These are phyloP conservation scores for Pipa parva DNA, from an alignment of 2,113 vertebrate genomes.

Conservation along the genomic window DNA sequence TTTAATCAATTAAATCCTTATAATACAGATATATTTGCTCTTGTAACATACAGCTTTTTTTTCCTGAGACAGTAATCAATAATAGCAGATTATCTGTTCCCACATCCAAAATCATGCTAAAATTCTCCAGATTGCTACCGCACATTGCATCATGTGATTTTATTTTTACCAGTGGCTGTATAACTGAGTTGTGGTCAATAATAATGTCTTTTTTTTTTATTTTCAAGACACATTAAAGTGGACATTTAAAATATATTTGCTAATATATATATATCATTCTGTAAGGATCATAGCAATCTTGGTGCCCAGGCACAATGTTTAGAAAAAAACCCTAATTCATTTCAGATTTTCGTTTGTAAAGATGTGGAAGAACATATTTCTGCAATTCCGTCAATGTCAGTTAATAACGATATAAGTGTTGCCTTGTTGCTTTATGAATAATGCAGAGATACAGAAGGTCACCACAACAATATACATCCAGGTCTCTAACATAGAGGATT, in stretches of 20 bases:
- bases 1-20: constrained; percentile 1
- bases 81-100: background rate
- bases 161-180: background rate
- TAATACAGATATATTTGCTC: constrained; percentile 9
- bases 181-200: background rate
- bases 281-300: no score
- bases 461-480: background rate
- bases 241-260: background rate
- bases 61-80: constrained; percentile 24
- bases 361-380: background rate
- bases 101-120: background rate
- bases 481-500: constrained; percentile 7
- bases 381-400: background rate
- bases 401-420: background rate
- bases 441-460: background rate
- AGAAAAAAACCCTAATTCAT: no score
- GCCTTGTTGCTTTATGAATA: background rate
- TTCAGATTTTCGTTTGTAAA: no score
- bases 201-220: background rate
- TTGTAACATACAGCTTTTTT: background rate
- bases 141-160: background rate
- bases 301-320: no score
- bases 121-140: no score
- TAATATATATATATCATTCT: no score
- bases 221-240: background rate